phyloP scores from a whole-genome alignment of 2,113 vertebrate species.

The Noturus placidus region DNA sequence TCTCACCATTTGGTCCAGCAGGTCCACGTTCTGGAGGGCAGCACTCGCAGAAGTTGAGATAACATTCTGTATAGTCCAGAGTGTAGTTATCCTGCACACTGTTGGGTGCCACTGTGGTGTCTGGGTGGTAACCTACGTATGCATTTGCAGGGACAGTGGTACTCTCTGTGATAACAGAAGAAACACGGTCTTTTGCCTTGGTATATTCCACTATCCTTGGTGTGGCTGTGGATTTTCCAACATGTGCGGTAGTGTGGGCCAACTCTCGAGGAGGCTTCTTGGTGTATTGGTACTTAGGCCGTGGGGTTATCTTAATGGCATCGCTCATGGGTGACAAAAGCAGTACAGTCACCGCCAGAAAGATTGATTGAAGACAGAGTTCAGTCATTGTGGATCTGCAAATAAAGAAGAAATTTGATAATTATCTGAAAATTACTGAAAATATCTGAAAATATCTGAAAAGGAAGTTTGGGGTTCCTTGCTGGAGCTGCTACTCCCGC shows the following conservation, averaged over 20 bases:
- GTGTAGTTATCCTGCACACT: conserved; percentile 80
- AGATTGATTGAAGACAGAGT: conserved; percentile 54
- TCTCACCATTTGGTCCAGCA: conserved; percentile 78
- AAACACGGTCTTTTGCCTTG: conserved; percentile 58
- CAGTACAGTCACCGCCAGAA: conserved; percentile 59
- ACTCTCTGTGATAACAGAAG: conserved; percentile 54
- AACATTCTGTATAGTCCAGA: conserved; percentile 82
- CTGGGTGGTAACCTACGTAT: conserved; percentile 56
- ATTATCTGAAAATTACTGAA: not conserved
- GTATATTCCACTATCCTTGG: conserved; percentile 49
- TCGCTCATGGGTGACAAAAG: conserved; percentile 45
- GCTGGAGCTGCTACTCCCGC: too few species aligned
- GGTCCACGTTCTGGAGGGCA: conserved; percentile 77
- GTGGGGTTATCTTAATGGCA: conserved; percentile 77
- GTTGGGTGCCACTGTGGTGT: conserved; percentile 69
- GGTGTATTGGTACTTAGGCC: conserved; percentile 79
- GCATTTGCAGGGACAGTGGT: conserved; percentile 45
- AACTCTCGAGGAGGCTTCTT: conserved; percentile 76
- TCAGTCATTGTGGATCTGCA: conserved; percentile 78
- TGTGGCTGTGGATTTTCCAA: conserved; percentile 21
- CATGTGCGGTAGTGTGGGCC: conserved; percentile 63
- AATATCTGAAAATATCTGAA: too few species aligned
- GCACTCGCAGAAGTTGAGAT: conserved; percentile 94
- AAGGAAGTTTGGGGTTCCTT: too few species aligned
- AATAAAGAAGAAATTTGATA: conserved; percentile 37